Evolutionary conservation across 2,797 vertebrate species (phyloP).

Genomic region (Capromys pilorides): DNA sequence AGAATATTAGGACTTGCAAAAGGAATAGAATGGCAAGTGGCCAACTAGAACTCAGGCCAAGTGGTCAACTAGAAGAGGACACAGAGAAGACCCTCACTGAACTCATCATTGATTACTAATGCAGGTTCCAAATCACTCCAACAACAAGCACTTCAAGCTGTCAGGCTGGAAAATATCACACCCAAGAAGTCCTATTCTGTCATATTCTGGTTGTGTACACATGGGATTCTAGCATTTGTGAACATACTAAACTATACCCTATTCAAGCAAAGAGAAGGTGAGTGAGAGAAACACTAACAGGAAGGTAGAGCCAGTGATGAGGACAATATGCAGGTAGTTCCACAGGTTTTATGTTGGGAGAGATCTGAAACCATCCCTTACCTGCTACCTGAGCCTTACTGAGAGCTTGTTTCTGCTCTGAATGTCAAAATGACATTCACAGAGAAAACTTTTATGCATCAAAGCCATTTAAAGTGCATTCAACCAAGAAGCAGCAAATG

Average conservation of each 20-base stretch:
- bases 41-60: not conserved
- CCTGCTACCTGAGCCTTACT: not conserved
- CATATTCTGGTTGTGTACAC: not conserved
- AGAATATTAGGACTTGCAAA: not conserved
- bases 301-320: not conserved
- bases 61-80: not conserved
- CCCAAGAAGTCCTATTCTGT: not conserved
- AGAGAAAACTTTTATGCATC: not conserved
- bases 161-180: not conserved
- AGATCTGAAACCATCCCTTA: not conserved
- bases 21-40: not conserved
- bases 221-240: not conserved
- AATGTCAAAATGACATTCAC: not conserved
- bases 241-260: not conserved
- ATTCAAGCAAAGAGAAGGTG: not conserved
- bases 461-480: not conserved
- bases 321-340: not conserved
- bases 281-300: not conserved
- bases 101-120: not conserved
- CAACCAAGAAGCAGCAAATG: not conserved
- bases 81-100: not conserved
- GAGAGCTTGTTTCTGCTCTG: not conserved
- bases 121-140: not conserved
- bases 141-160: not conserved
- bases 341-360: not conserved